Base-by-base conservation (phyloP, 2,797 vertebrate species). In the Oophaga sylvatica region DNA sequence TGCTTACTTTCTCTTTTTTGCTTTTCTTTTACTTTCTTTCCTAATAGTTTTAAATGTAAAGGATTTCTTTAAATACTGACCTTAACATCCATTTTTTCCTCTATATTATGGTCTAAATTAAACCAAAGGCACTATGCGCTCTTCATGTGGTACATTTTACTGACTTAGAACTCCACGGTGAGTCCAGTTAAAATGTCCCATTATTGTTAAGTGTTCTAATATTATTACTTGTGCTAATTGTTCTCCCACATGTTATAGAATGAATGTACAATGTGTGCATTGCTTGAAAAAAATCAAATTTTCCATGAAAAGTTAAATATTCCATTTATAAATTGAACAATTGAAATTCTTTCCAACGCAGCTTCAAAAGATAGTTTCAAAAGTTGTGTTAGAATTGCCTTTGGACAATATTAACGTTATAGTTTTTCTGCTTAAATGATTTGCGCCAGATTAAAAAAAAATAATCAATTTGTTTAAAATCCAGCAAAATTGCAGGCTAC, bases 161-260 rank as follows among this genome's bases (percentile, higher is more conserved):
- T 53, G 10, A 26, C 48, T 53, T 76, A 56, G 22, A 56, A 53
- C 22, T n/a, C 22, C 22, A 56, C 26, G 73, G 45, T 76, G 22
- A 53, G 48, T 56, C 20, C 22, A 76, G 56, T 76, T 76, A 76
- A 76, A 76, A 76, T 76, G 45, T 76, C 53, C 73, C 45, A 76
- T 76, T 56, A 76, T 13, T 26, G 45, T 26, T 53, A 75, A 67
- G 22, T 76, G 73, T 76, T 76, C 22, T n/a, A 76, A 53, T 48
- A 76, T 53, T 76, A 29, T 56, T 20, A 73, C 31, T 5, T 75
- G 71, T 75, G 10, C 41, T 76, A 76, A 76, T 76, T 76, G 45
- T 80, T 76, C 73, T 26, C 45, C 73, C 22, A 53, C 48, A 53
- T 75, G 45, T 26, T 53, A 76, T 45, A 56, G n/a, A 76, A 76